These are phyloP conservation scores for Orthonyx spaldingii DNA, from an alignment of 2,113 vertebrate species.

Conservation along the genomic window DNA sequence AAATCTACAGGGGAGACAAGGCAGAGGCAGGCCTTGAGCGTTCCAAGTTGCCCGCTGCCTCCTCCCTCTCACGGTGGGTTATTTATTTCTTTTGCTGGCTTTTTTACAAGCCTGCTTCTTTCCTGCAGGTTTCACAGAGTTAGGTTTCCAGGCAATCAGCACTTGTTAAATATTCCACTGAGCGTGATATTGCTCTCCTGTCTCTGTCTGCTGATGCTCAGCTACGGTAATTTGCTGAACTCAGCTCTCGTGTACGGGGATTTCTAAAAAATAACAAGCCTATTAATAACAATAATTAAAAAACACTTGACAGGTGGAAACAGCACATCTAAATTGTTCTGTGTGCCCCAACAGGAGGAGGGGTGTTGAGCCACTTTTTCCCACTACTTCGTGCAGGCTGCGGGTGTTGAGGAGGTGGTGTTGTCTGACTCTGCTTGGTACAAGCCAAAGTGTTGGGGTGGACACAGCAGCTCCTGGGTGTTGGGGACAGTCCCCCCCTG, in stretches of 20 bases:
- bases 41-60: background rate
- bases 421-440: background rate
- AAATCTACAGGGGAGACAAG: background rate
- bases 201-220: slow-evolving; percentile 17
- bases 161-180: slow-evolving; percentile 62
- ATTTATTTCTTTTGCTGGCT: slow-evolving; percentile 37
- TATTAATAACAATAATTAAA: slow-evolving; percentile 69
- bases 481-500: too few species aligned
- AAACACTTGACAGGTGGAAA: slow-evolving; percentile 50
- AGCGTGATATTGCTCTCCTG: slow-evolving; percentile 54
- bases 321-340: slow-evolving; percentile 27
- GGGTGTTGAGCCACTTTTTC: background rate
- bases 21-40: background rate
- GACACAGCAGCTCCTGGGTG: background rate
- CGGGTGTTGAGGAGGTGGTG: background rate
- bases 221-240: slow-evolving; percentile 56
- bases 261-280: slow-evolving; percentile 52
- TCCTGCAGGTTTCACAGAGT: slow-evolving; percentile 29
- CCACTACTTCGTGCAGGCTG: background rate
- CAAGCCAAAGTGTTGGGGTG: background rate
- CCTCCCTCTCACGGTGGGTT: background rate
- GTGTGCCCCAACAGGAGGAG: background rate
- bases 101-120: slow-evolving; percentile 7
- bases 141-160: slow-evolving; percentile 54
- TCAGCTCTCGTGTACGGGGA: slow-evolving; percentile 25